Evolutionary conservation across 2,113 vertebrate genomes (phyloP).

Genomic region (Ophiodon elongatus): DNA sequence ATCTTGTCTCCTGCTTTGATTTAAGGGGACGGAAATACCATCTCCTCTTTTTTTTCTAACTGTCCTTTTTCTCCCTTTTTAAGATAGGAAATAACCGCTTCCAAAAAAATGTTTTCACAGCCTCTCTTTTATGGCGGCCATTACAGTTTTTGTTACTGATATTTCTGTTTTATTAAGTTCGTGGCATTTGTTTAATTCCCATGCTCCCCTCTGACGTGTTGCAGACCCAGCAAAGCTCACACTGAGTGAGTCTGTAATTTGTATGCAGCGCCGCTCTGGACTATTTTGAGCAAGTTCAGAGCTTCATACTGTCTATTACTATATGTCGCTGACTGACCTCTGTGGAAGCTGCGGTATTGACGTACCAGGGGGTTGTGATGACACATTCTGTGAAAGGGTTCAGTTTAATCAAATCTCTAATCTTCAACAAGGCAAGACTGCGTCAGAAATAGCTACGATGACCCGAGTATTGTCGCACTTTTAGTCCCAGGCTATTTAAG

Average conservation of each 20-base stretch:
- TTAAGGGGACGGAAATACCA: constrained; percentile 26
- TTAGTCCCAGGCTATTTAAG: constrained; percentile 33
- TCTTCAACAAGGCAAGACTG: constrained; percentile 26
- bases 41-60: constrained; percentile 1
- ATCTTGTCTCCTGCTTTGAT: constrained; percentile 38
- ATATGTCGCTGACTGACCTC: constrained; percentile 21
- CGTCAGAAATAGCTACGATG: constrained; percentile 30
- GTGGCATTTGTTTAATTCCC: constrained; percentile 31
- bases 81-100: constrained; percentile 11
- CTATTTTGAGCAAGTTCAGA: constrained; percentile 24
- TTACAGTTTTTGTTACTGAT: constrained; percentile 28
- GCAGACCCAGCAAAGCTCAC: background rate
- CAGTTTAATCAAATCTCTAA: constrained; percentile 27
- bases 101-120: constrained; percentile 15
- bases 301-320: background rate
- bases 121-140: constrained; percentile 15
- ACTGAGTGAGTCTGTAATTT: background rate
- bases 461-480: constrained; percentile 16
- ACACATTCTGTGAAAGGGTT: constrained; percentile 19
- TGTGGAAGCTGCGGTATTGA: background rate
- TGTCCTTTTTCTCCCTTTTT: background rate
- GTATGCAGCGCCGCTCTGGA: constrained; percentile 4
- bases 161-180: constrained; percentile 28
- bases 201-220: background rate
- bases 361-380: constrained; percentile 12